Conservation (phyloP, 2,888 invertebrate genomes). For the Colostygia pectinataria region DNA sequence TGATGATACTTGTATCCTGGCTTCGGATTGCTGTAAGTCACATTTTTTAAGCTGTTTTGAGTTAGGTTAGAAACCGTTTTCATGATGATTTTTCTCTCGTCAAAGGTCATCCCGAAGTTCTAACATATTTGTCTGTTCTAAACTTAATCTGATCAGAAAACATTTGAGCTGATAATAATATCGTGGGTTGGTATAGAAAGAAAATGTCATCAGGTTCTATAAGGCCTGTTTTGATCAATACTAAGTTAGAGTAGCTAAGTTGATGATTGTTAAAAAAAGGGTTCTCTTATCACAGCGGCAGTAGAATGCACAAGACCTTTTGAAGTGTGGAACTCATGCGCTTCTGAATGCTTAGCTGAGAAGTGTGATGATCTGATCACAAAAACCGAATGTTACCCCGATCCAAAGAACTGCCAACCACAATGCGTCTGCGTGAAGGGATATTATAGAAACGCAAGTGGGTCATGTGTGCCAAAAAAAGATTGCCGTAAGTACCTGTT, state of each 20-base stretch:
- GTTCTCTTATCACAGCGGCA: slow-evolving; percentile 29
- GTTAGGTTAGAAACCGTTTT: too few species aligned
- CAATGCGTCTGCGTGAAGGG: slow-evolving; percentile 44
- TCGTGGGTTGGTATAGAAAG: too few species aligned
- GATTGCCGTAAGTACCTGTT: slow-evolving; percentile 27
- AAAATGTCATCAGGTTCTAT: too few species aligned
- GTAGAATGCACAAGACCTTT: slow-evolving; percentile 40
- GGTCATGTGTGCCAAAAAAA: slow-evolving; percentile 36
- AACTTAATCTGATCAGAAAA: too few species aligned
- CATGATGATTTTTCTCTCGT: too few species aligned
- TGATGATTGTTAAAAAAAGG: neutral
- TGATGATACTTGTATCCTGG: slow-evolving; percentile 44
- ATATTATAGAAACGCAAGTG: slow-evolving; percentile 39
- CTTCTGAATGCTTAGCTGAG: slow-evolving; percentile 41
- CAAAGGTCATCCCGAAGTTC: too few species aligned
- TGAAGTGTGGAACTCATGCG: slow-evolving; percentile 39
- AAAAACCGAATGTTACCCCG: slow-evolving; percentile 16
- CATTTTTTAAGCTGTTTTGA: too few species aligned
- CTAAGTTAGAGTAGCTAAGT: too few species aligned
- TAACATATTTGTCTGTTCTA: too few species aligned
- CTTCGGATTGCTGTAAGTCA: slow-evolving; percentile 41
- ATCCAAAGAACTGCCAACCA: slow-evolving; percentile 37
- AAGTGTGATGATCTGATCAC: slow-evolving; percentile 34
- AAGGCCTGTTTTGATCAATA: too few species aligned
- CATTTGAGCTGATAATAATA: too few species aligned